Evolutionary conservation across 2,113 vertebrate species (phyloP).

Genomic region (Pachycephala philippinensis): DNA sequence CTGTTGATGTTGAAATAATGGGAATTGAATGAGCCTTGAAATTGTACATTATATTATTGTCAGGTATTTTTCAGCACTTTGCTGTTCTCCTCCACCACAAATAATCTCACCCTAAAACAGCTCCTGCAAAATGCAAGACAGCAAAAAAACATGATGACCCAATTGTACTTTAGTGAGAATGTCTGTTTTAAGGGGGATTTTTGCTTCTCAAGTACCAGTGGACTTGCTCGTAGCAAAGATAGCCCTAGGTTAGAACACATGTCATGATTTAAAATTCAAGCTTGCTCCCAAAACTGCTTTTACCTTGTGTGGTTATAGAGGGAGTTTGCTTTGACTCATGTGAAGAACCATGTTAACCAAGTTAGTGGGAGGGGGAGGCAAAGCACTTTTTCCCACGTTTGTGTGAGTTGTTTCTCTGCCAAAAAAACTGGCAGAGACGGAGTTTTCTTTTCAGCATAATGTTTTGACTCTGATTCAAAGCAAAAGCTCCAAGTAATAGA

Average conservation of each 20-base stretch:
- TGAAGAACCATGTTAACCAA: not conserved
- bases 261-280: not conserved
- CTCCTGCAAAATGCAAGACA: not conserved
- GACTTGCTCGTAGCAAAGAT: not conserved
- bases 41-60: not conserved
- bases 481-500: not conserved
- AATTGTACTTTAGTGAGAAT: not conserved
- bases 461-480: slow-evolving; percentile 19
- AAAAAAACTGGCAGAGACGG: not conserved
- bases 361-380: not conserved
- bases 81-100: too few species aligned
- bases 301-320: not conserved
- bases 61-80: not conserved
- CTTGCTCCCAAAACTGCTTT: not conserved
- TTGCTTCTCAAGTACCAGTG: not conserved
- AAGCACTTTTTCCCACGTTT: not conserved
- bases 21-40: not conserved
- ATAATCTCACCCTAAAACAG: too few species aligned
- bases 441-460: not conserved
- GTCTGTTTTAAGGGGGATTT: not conserved
- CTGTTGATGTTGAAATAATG: not conserved
- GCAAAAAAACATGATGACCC: not conserved
- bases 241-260: not conserved
- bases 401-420: not conserved
- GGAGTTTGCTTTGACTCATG: not conserved